A percentile compares a stretch with the other conserved stretches of the same genome.
These are phyloP conservation scores for Gisinianus flammeolus DNA, from an alignment of 2,888 invertebrate species.

Conservation along the genomic window DNA sequence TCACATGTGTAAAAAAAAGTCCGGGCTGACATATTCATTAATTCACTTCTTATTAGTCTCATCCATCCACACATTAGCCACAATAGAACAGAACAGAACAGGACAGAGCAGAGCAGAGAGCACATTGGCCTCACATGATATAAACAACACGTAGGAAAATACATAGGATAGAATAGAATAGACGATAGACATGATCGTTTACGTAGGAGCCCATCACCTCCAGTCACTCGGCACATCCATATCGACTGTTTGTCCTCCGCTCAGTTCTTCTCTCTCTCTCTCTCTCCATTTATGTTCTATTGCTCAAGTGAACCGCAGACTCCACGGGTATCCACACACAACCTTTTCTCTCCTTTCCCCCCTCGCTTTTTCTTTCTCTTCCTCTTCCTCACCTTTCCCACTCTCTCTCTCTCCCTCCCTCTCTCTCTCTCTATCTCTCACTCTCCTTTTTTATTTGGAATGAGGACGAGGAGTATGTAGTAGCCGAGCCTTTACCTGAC, in stretches of 20 bases:
- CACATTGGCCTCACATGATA: neutral
- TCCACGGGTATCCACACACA: neutral
- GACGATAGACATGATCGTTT: no score
- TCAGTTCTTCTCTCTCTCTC: neutral
- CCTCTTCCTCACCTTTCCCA: neutral
- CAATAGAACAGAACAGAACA: neutral
- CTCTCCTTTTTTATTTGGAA: no score
- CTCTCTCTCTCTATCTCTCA: neutral
- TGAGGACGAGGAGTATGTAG: no score
- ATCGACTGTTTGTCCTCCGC: neutral
- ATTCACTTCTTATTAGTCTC: slow-evolving; percentile 33
- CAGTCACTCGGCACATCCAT: neutral
- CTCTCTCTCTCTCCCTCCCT: neutral
- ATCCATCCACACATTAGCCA: slow-evolving; percentile 2
- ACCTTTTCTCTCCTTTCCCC: neutral
- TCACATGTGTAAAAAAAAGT: no score
- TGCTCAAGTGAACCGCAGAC: neutral
- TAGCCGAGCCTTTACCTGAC: neutral
- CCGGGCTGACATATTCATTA: slow-evolving; percentile 30
- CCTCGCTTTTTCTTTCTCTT: neutral
- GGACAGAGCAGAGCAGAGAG: neutral
- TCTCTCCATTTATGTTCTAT: no score
- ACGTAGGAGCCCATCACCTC: no score
- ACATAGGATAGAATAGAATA: neutral
- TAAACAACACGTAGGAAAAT: neutral